Evolutionary conservation across 1,140 invertebrate genomes (phyloP), one percentile per base, ranked within the genome.

Genomic region (Xylocopa sonorina): DNA sequence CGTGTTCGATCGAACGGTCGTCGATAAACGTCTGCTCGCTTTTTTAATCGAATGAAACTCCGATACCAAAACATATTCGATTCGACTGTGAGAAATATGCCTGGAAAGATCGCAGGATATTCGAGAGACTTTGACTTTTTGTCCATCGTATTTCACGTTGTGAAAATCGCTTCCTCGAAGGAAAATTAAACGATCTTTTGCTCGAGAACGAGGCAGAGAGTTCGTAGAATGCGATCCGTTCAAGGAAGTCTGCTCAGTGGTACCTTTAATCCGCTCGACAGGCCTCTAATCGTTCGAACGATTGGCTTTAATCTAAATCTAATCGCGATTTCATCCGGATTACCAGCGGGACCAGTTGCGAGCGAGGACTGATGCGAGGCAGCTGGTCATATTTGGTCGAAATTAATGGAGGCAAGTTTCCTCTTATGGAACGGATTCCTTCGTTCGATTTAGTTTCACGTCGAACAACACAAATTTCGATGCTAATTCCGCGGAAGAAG

Each of bases 261-360:
- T 27, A n/a, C 4, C n/a, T 74, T 12, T 73, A 63, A 73, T 73
- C 57, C 57, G 24, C 51, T 64, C 38, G 24, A 27, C 14, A 21
- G n/a, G 7, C 14, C 5, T 29, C 16, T 10, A 5, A 43, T 67
- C 48, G 48, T 66, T 18, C 50, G 21, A 55, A 27, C 62, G 34
- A 67, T 75, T 75, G 73, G 64, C 77, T 80, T 85, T 90, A 89
- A 91, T 90, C 88, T 87, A 84, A 88, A 89, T 86, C 88, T 90
- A 90, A 90, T 89, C 74, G 38, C 66, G 66, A 63, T 38, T 62
- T 50, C 53, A 32, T 89, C 83, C 87, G 82, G 88, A 89, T 91
- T 82, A 87, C 62, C 82, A 24, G 27, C 73, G 34, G 73, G 69
- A 62, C 67, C 84, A 80, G 80, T 86, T 80, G 87, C 69, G 64